phyloP scores from a whole-genome alignment of 2,888 invertebrate species.

The Plebejus melissa region DNA sequence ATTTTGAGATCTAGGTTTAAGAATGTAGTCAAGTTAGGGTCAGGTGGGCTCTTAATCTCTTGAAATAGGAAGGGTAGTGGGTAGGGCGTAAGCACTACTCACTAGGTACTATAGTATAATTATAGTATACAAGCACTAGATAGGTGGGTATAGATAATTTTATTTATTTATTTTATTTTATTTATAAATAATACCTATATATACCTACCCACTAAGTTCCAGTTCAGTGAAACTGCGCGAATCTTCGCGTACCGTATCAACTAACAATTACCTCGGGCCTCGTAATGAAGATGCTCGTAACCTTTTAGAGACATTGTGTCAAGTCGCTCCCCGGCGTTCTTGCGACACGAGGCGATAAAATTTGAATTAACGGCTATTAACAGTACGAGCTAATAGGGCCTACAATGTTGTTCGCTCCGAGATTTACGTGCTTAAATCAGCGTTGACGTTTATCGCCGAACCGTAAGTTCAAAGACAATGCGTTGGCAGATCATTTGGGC shows the following conservation, averaged over 20 bases:
- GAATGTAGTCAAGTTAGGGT: too few relatives aligned
- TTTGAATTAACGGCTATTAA: constrained; percentile 33
- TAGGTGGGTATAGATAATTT: too few relatives aligned
- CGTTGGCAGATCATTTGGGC: constrained; percentile 74
- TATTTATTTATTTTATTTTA: too few relatives aligned
- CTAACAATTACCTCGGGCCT: background rate
- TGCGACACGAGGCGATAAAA: constrained; percentile 24
- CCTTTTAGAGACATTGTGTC: constrained; percentile 17
- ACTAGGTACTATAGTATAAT: too few relatives aligned
- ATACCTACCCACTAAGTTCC: background rate
- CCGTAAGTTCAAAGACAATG: constrained; percentile 74
- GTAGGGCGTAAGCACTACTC: background rate
- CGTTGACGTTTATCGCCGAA: constrained; percentile 63
- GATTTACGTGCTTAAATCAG: constrained; percentile 58
- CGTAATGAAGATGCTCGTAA: constrained; percentile 11
- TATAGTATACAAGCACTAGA: too few relatives aligned
- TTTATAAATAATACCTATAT: too few relatives aligned
- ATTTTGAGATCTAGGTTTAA: too few relatives aligned
- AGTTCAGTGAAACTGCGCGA: background rate
- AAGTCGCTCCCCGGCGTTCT: background rate
- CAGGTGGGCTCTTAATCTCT: too few relatives aligned
- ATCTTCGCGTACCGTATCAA: background rate
- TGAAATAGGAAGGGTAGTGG: background rate
- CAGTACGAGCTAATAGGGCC: constrained; percentile 30
- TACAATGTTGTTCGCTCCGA: constrained; percentile 41